These are phyloP conservation scores for Villa cingulata DNA, from an alignment of 2,888 invertebrate species.

Conservation along the genomic window DNA sequence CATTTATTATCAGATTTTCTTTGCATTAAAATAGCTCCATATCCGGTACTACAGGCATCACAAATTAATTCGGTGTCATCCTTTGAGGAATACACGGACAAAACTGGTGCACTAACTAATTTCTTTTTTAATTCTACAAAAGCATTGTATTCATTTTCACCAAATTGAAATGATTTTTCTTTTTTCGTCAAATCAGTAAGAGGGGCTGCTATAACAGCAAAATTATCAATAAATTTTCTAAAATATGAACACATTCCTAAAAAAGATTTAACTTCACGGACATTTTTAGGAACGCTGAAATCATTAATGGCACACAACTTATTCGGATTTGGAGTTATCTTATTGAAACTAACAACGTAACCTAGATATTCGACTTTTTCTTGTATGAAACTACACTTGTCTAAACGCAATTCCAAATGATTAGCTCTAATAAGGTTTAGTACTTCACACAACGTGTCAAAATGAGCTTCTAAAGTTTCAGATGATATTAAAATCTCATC, in stretches of 20 bases:
- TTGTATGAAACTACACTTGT: neutral
- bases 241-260: neutral
- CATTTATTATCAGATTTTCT: neutral
- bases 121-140: neutral
- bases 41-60: too few relatives aligned
- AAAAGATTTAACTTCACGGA: neutral
- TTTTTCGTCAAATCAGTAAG: neutral
- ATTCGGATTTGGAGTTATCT: too few relatives aligned
- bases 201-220: constrained; percentile 5
- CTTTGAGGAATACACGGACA: too few relatives aligned
- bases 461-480: neutral
- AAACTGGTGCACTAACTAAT: neutral
- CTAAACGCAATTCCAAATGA: neutral
- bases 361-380: neutral
- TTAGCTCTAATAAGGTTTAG: neutral
- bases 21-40: too few relatives aligned
- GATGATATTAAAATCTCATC: neutral
- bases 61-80: too few relatives aligned
- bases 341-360: too few relatives aligned
- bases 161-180: neutral
- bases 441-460: neutral
- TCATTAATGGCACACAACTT: too few relatives aligned
- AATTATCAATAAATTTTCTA: neutral
- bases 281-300: too few relatives aligned
- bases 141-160: neutral